Conservation (phyloP, 2,797 vertebrate genomes). For the Sarcophilus harrisii region DNA sequence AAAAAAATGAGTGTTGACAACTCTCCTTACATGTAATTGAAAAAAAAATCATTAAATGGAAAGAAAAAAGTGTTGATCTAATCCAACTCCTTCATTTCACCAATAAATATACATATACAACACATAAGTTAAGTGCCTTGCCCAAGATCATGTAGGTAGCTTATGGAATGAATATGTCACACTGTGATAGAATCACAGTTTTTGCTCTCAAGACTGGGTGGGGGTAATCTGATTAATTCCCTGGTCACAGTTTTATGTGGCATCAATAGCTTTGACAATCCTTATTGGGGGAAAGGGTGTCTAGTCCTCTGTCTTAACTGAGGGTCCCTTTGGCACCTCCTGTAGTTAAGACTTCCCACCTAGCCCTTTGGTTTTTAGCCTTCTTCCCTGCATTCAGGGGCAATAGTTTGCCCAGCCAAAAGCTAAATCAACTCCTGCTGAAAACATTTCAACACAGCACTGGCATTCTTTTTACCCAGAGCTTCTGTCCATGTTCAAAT, state of each 20-base stretch:
- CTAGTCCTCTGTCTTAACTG: neutral
- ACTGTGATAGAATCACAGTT: neutral
- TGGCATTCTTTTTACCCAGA: neutral
- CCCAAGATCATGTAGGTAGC: neutral
- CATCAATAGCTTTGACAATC: neutral
- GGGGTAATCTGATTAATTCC: neutral
- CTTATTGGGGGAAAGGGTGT: neutral
- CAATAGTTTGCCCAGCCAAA: neutral
- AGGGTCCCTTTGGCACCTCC: neutral
- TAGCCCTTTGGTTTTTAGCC: neutral
- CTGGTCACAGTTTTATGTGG: neutral
- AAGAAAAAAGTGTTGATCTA: neutral
- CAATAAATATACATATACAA: neutral
- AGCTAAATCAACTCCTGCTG: neutral
- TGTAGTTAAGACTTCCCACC: neutral
- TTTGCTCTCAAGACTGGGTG: too few species aligned
- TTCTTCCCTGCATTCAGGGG: neutral
- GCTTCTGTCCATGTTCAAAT: neutral
- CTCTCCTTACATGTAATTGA: too few species aligned
- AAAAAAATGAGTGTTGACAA: too few species aligned
- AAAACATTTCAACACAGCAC: neutral
- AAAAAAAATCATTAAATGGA: too few species aligned
- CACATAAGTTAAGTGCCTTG: neutral
- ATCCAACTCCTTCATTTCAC: neutral
- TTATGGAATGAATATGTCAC: neutral